Percentiles rank a stretch among this genome's conserved stretches.
Conservation (phyloP, 2,888 invertebrate genomes). For the Meloe dianella region DNA sequence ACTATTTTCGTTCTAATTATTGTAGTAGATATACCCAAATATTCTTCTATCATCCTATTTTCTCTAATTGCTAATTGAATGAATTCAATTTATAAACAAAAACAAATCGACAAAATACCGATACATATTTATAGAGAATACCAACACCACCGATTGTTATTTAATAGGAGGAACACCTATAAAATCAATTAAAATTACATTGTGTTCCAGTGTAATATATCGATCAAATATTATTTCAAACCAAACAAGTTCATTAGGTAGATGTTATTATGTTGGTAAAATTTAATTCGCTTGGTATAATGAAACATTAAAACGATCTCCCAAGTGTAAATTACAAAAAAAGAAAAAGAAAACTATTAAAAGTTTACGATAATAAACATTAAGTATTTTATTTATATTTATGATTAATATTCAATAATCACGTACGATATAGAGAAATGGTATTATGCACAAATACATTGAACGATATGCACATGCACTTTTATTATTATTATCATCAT, state of each 20-base stretch:
- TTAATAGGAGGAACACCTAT: too few relatives aligned
- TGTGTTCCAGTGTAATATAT: neutral
- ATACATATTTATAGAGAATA: too few relatives aligned
- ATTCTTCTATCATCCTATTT: too few relatives aligned
- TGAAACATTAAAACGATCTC: neutral
- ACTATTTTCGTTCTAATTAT: neutral
- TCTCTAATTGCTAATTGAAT: too few relatives aligned
- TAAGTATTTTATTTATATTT: neutral
- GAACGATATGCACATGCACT: neutral
- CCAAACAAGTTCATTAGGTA: neutral
- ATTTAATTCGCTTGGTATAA: neutral
- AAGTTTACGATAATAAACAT: neutral
- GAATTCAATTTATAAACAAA: too few relatives aligned
- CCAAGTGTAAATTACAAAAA: neutral
- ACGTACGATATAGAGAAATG: neutral
- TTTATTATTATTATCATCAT: neutral
- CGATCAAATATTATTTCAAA: neutral
- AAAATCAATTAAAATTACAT: neutral
- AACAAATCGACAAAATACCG: too few relatives aligned
- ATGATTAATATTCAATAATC: constrained; percentile 2
- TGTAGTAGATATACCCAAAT: too few relatives aligned
- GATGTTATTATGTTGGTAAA: neutral
- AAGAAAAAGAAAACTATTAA: neutral
- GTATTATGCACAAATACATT: neutral
- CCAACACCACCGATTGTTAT: too few relatives aligned